These are phyloP conservation scores for Chrysodeixis includens DNA, from an alignment of 2,888 invertebrate species.

Conservation along the genomic window DNA sequence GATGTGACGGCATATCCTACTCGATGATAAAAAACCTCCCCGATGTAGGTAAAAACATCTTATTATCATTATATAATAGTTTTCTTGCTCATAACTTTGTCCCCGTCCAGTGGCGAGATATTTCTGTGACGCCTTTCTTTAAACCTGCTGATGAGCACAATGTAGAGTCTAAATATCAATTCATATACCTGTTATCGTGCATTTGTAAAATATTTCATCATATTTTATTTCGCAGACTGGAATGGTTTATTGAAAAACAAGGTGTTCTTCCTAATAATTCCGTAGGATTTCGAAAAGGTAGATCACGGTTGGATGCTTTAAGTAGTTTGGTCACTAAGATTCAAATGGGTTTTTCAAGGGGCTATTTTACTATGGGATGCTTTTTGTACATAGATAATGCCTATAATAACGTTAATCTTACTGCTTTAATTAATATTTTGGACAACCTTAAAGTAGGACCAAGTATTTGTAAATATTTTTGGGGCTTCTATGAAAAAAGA, in stretches of 20 bases:
- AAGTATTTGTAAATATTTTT: slow-evolving; percentile 14
- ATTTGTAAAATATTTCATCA: slow-evolving; percentile 6
- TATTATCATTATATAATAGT: not conserved
- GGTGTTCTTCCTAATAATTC: not conserved
- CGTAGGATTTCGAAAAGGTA: slow-evolving; percentile 13
- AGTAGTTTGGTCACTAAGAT: not conserved
- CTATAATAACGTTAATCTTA: slow-evolving; percentile 8
- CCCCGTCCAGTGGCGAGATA: not conserved
- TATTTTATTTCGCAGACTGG: not conserved
- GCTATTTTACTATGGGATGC: slow-evolving; percentile 5
- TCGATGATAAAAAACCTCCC: slow-evolving; percentile 22
- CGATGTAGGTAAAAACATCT: not conserved
- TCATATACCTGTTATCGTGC: not conserved
- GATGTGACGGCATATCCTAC: slow-evolving; percentile 29
- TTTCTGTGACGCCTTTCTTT: not conserved
- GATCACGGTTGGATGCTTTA: slow-evolving; percentile 8
- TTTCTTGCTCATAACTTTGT: not conserved
- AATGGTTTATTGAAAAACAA: slow-evolving; percentile 12
- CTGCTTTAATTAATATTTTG: slow-evolving; percentile 7
- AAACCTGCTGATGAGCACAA: not conserved
- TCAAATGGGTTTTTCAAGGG: not conserved
- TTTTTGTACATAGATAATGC: slow-evolving; percentile 6
- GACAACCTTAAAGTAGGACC: not conserved
- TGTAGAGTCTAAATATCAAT: not conserved
- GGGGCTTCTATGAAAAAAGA: slow-evolving; percentile 13